A percentile compares a stretch with the other conserved stretches of the same genome.
Evolutionary conservation across 2,113 vertebrate species (phyloP).

Genomic region (Ictidomys tridecemlineatus): DNA sequence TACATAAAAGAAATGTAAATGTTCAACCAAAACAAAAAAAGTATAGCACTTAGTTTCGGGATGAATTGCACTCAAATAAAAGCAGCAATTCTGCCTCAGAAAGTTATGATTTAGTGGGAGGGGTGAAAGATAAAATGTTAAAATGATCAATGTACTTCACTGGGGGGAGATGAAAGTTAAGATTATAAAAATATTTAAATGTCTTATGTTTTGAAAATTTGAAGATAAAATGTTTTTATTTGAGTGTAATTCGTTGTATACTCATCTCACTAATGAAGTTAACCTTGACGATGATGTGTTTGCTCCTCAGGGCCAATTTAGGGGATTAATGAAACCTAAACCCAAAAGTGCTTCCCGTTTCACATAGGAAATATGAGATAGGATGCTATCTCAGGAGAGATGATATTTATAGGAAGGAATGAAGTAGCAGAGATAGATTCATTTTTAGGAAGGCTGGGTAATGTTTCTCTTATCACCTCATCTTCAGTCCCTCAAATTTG

Average conservation of each 20-base stretch:
- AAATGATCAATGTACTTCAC: conserved; percentile 42
- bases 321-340: conserved; percentile 57
- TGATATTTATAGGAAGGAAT: conserved; percentile 72
- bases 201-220: conserved; percentile 20
- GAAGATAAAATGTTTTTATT: conserved; percentile 3
- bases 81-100: conserved; percentile 34
- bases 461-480: conserved; percentile 66
- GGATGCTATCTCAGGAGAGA: conserved; percentile 60
- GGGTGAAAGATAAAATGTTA: conserved; percentile 62
- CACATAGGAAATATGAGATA: conserved; percentile 58
- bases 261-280: conserved; percentile 36
- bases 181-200: not conserved
- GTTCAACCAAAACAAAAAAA: conserved; percentile 44
- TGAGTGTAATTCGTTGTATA: not conserved
- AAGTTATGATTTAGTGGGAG: conserved; percentile 58
- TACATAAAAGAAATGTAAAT: conserved; percentile 73
- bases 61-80: conserved; percentile 79
- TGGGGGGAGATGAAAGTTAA: not conserved
- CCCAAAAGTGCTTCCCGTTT: conserved; percentile 40
- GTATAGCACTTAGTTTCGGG: conserved; percentile 77
- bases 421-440: conserved; percentile 28
- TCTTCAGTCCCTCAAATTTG: not conserved
- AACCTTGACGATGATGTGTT: conserved; percentile 41
- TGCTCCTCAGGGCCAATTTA: conserved; percentile 40
- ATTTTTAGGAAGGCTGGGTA: conserved; percentile 61